Base-by-base conservation (phyloP, 1,140 invertebrate species). In the Chionoecetes opilio region DNA sequence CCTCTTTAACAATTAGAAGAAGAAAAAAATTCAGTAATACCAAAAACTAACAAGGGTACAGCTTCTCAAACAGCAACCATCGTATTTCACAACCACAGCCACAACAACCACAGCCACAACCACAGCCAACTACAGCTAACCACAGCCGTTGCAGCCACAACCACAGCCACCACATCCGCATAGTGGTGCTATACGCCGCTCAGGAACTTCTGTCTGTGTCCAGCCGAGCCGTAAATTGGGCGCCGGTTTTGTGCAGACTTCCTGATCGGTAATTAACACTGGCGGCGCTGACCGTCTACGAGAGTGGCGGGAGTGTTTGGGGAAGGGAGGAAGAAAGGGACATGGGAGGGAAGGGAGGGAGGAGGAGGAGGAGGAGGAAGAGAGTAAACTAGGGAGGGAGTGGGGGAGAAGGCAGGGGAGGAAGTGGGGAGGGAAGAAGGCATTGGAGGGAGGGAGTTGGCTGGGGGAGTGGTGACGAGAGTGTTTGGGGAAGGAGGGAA, bases 181-280 rank as follows among this genome's bases (percentile, higher is more conserved):
- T n/a, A n/a, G n/a, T n/a, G 46, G 46, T 9, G 46, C 46, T 53
- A 53, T 9, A 75, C 26, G 2, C 63, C 21, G 63, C 63, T 26
- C 11, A 3, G 63, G 63, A 75, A 2, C 63, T n/a, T 75, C 21
- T 75, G 63, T 75, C n/a, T 3, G 53, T 75, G 63, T 26, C 63
- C 63, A 75, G 63, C 63, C 11, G 21, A 75, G 63, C 63, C 63
- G 6, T 75, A 75, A 75, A 75, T 75, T 75, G n/a, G 21, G 6
- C 2, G 21, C 63, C 63, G 63, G 21, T 26, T 75, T 75, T 75
- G 21, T 21, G n/a, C 5, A 8, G 21, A 75, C 63, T 75, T 75
- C n/a, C 63, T 75, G 63, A 75, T 75, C 63, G 63, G 63, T 75
- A 75, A 75, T 75, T 75, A 75, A 75, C 63, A 75, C 63, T 75